Evolutionary conservation across 1,140 invertebrate species (phyloP).

Genomic region (Panulirus ornatus): DNA sequence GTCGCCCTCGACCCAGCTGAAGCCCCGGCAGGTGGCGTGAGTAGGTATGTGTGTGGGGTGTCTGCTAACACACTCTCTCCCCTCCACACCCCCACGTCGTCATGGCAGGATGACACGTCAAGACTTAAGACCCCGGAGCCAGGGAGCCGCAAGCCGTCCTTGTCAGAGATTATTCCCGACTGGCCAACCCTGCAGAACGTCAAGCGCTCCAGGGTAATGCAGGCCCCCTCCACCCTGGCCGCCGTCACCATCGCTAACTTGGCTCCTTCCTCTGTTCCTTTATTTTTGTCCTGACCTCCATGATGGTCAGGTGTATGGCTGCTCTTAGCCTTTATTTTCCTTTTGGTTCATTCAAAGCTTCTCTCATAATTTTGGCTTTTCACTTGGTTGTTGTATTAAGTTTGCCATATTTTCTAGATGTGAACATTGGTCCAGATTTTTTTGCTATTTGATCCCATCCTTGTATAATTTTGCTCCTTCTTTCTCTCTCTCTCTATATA

Average conservation of each 20-base stretch:
- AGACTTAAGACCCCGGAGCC: conserved; percentile 54
- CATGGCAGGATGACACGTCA: conserved; percentile 14
- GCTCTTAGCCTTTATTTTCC: conserved; percentile 22
- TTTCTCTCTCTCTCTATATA: not conserved
- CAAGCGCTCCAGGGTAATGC: conserved; percentile 79
- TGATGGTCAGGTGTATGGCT: not conserved
- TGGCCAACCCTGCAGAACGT: conserved; percentile 95
- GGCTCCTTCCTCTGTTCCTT: not conserved
- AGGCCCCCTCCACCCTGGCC: not conserved
- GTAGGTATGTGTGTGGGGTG: conserved; percentile 19
- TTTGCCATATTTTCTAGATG: conserved; percentile 51
- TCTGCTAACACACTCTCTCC: conserved; percentile 44
- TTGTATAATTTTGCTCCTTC: not conserved
- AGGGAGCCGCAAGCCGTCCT: conserved; percentile 81
- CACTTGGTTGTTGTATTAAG: not conserved
- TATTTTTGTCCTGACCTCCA: conserved; percentile 8
- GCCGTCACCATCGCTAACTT: conserved; percentile 37
- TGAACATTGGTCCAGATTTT: conserved; percentile 26
- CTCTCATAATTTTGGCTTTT: conserved; percentile 25
- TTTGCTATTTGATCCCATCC: not conserved
- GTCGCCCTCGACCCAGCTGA: not conserved
- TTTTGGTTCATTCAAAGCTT: conserved; percentile 15
- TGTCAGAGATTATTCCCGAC: conserved; percentile 96
- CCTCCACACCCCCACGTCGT: conserved; percentile 23
- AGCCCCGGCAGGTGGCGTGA: not conserved